Evolutionary conservation across 2,113 vertebrate genomes (phyloP).

Genomic region (Canis aureus): DNA sequence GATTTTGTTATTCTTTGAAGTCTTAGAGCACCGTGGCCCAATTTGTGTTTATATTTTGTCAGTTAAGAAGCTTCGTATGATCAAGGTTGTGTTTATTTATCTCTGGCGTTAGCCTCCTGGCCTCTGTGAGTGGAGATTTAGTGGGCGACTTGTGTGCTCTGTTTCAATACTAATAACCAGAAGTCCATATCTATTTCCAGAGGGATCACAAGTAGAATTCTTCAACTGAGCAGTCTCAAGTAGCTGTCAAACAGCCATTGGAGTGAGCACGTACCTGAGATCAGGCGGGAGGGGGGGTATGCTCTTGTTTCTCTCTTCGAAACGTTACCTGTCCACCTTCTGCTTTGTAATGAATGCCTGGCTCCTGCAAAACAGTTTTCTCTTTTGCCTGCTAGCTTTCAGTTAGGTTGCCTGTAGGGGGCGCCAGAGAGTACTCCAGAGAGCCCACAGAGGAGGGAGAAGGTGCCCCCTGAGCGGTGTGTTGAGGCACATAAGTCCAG

Average conservation of each 20-base stretch:
- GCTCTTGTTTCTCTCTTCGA: neutral
- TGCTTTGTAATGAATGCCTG: neutral
- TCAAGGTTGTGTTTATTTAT: slow-evolving; percentile 32
- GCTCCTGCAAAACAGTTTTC: neutral
- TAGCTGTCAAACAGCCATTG: neutral
- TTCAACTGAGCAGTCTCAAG: neutral
- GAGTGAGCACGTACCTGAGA: neutral
- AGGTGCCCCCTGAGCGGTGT: neutral
- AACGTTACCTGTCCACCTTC: neutral
- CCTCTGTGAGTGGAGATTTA: slow-evolving; percentile 63
- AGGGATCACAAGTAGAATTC: slow-evolving; percentile 18
- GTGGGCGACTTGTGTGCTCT: slow-evolving; percentile 5
- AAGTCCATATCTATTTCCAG: neutral
- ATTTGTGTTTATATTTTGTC: slow-evolving; percentile 65
- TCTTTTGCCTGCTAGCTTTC: neutral
- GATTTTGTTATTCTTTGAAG: slow-evolving; percentile 62
- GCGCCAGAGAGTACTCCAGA: neutral
- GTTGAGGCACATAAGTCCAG: neutral
- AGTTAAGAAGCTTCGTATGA: slow-evolving; percentile 27
- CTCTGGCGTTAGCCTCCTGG: neutral
- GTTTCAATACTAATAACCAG: slow-evolving; percentile 37
- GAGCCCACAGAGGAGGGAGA: neutral
- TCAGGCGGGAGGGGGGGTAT: neutral
- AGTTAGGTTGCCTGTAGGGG: neutral
- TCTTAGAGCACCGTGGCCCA: neutral